These are phyloP conservation scores for Paramacrobiotus metropolitanus DNA, from an alignment of 1,140 invertebrate species.

Conservation along the genomic window DNA sequence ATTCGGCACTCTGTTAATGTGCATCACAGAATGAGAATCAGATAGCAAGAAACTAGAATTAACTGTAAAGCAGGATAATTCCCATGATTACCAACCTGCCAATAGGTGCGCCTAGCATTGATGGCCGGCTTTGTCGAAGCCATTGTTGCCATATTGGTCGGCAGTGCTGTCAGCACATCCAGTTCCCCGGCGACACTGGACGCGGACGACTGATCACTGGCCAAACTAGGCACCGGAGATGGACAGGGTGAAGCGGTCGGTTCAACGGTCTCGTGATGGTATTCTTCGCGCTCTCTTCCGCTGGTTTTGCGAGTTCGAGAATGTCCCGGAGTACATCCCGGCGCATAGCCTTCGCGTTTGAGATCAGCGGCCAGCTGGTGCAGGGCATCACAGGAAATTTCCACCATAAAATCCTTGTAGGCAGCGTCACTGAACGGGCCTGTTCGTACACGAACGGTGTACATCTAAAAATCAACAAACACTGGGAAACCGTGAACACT, in stretches of 20 bases:
- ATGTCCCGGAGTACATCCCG: too few species aligned
- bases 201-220: too few species aligned
- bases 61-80: too few species aligned
- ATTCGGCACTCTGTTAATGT: too few species aligned
- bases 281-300: neutral
- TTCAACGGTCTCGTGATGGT: neutral
- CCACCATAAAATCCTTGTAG: neutral
- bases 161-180: neutral
- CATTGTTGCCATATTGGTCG: neutral
- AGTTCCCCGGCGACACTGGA: too few species aligned
- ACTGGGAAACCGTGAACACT: too few species aligned
- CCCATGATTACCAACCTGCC: too few species aligned
- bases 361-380: neutral
- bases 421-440: neutral
- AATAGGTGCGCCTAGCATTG: too few species aligned
- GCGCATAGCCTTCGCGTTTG: neutral
- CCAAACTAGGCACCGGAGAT: neutral
- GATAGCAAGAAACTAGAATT: too few species aligned
- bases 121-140: too few species aligned
- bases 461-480: neutral
- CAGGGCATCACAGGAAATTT: neutral
- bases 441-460: neutral
- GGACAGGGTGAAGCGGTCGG: neutral
- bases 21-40: too few species aligned
- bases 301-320: too few species aligned